Conservation (phyloP, 2,797 vertebrate genomes). For the Xenentodon cancila region DNA sequence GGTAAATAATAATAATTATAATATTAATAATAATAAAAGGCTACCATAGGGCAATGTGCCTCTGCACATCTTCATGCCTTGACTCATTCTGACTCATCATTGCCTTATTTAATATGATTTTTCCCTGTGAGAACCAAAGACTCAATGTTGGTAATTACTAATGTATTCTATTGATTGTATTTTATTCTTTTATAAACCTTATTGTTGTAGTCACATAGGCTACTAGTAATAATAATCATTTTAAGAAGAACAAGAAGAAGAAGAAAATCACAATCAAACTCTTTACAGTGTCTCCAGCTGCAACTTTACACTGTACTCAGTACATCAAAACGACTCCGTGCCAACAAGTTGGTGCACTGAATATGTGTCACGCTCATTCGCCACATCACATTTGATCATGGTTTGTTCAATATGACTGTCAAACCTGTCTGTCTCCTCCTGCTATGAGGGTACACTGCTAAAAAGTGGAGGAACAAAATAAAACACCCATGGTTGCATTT, state of each 20-base stretch:
- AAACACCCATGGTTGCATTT: conserved; percentile 40
- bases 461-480: conserved; percentile 8
- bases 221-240: not conserved
- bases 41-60: no score
- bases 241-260: no score
- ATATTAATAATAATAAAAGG: no score
- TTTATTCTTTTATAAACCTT: not conserved
- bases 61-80: no score
- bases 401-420: conserved; percentile 6
- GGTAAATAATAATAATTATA: no score
- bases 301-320: no score
- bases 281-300: conserved; percentile 1
- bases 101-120: no score
- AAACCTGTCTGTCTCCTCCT: conserved; percentile 6
- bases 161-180: not conserved
- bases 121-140: no score
- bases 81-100: no score
- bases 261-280: conserved; percentile 1
- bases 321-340: no score
- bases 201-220: conserved; percentile 1
- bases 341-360: conserved; percentile 5
- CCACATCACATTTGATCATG: not conserved
- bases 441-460: conserved; percentile 4
- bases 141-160: no score
- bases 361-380: not conserved